phyloP scores from a whole-genome alignment of 1,140 invertebrate species.

The Zaprionus capensis region DNA sequence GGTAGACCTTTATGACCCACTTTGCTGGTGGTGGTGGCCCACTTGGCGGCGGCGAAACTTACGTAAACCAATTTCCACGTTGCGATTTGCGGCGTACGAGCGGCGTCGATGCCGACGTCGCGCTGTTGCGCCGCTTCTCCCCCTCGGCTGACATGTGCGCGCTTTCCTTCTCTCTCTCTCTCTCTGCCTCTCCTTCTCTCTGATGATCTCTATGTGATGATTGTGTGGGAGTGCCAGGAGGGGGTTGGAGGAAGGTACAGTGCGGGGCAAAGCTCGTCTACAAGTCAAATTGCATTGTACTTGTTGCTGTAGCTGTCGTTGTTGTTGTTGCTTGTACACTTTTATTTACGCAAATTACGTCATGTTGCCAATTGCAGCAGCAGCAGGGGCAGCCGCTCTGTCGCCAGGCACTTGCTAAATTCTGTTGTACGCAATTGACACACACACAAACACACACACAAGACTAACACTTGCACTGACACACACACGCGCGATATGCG shows the following conservation, averaged over 20 bases:
- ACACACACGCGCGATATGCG: constrained; percentile 29
- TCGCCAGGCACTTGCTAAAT: constrained; percentile 68
- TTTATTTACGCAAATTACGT: constrained; percentile 71
- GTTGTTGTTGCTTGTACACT: constrained; percentile 36
- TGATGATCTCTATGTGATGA: constrained; percentile 16
- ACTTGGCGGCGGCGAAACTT: constrained; percentile 61
- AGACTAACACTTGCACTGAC: neutral
- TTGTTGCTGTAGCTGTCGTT: constrained; percentile 33
- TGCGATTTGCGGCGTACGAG: constrained; percentile 73
- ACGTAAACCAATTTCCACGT: constrained; percentile 84
- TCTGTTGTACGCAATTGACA: constrained; percentile 63
- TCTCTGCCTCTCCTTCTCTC: neutral
- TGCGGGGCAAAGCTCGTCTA: constrained; percentile 21
- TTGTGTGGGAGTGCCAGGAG: neutral
- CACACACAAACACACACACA: constrained; percentile 22
- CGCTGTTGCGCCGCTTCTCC: constrained; percentile 56
- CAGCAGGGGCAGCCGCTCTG: constrained; percentile 47
- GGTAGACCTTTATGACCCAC: constrained; percentile 28
- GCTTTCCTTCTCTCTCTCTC: neutral
- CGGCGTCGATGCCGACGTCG: constrained; percentile 43
- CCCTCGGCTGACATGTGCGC: constrained; percentile 57
- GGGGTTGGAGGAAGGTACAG: neutral
- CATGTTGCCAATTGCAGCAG: constrained; percentile 64
- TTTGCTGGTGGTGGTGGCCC: constrained; percentile 19
- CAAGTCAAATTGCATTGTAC: constrained; percentile 64